Conservation (phyloP, 2,113 vertebrate species). For the Oceanites oceanicus region DNA sequence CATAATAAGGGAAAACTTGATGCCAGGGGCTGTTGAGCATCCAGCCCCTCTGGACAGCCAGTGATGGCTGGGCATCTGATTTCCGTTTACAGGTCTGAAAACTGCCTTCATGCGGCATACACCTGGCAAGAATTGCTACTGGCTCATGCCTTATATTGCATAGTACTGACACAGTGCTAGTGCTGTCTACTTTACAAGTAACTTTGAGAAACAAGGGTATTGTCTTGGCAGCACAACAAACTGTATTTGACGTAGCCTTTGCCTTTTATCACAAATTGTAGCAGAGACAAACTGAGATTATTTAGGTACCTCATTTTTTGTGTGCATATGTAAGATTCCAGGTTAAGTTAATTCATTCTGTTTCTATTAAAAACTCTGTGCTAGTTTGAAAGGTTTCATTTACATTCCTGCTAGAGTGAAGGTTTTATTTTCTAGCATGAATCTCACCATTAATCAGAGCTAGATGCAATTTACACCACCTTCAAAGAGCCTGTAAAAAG, state of each 20-base stretch:
- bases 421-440: slow-evolving; percentile 25
- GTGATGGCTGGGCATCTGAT: background rate
- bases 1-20: background rate
- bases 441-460: slow-evolving; percentile 39
- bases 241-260: background rate
- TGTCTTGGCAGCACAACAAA: background rate
- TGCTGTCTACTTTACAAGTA: background rate
- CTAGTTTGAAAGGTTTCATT: slow-evolving; percentile 11
- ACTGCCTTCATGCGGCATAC: background rate
- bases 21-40: background rate
- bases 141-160: background rate
- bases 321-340: background rate
- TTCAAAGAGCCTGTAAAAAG: slow-evolving; percentile 48
- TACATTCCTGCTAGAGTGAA: background rate
- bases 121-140: background rate
- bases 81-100: background rate
- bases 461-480: slow-evolving; percentile 36
- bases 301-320: background rate
- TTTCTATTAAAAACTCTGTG: background rate
- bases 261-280: background rate
- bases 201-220: background rate
- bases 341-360: background rate
- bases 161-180: background rate
- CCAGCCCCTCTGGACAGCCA: background rate
- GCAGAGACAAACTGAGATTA: background rate